Evolutionary conservation across 1,140 invertebrate species (phyloP).

Genomic region (Drosophila paulistorum): DNA sequence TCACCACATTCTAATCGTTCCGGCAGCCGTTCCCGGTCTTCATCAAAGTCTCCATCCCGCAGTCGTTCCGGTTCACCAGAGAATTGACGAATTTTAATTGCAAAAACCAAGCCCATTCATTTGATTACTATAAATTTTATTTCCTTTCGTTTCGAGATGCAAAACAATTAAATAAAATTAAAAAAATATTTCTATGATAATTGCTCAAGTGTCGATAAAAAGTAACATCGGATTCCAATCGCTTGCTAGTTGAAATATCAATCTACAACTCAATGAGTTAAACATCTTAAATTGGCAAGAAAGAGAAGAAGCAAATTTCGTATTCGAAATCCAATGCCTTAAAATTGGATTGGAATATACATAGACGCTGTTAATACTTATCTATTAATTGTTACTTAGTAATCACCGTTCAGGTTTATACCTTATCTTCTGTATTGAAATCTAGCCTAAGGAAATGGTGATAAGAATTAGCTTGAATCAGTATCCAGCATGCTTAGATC

Average conservation of each 20-base stretch:
- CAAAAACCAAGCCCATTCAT: background rate
- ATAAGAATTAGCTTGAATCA: background rate
- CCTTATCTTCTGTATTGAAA: background rate
- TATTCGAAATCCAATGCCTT: background rate
- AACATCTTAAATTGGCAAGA: background rate
- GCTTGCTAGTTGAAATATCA: background rate
- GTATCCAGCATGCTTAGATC: background rate
- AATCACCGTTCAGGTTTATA: no score
- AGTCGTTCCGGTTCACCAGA: slow-evolving; percentile 22
- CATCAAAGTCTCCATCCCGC: slow-evolving; percentile 39
- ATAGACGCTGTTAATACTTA: no score
- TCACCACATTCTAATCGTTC: slow-evolving; percentile 42
- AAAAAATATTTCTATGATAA: background rate
- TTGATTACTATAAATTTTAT: background rate
- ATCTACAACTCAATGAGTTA: background rate
- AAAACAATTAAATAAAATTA: slow-evolving; percentile 4
- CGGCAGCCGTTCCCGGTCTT: slow-evolving; percentile 55
- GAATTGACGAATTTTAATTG: slow-evolving; percentile 4
- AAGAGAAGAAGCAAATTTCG: background rate
- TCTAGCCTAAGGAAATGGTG: background rate
- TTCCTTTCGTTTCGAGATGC: background rate
- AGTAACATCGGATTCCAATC: no score
- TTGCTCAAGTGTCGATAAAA: background rate
- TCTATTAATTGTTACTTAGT: no score
- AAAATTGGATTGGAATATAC: background rate